phyloP scores from a whole-genome alignment of 37 sponge, comb jelly and placozoan species.

The Tethya wilhelma region DNA sequence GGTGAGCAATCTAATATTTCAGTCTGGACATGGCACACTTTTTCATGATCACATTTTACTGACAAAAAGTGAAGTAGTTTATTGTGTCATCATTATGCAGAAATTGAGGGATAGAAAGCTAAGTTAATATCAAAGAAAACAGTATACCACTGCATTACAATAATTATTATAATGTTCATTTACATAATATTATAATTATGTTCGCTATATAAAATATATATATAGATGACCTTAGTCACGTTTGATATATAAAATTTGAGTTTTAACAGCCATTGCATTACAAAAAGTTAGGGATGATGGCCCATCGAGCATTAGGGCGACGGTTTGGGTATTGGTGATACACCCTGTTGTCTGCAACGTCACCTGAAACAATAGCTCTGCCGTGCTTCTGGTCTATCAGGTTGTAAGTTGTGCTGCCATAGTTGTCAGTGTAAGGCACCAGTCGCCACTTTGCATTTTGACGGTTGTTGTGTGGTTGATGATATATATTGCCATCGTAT shows the following conservation, averaged over 20 bases:
- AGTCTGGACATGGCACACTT: too few species aligned
- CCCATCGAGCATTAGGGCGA: background rate
- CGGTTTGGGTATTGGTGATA: background rate
- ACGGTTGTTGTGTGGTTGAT: background rate
- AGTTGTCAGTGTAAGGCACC: background rate
- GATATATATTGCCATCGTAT: background rate
- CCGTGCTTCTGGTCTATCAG: background rate
- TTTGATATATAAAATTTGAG: too few species aligned
- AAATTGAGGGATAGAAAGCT: too few species aligned
- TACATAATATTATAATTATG: too few species aligned
- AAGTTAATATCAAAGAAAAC: background rate
- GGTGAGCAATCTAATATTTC: too few species aligned
- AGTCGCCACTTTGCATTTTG: background rate
- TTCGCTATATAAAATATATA: too few species aligned
- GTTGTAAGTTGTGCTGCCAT: background rate
- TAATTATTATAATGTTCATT: background rate
- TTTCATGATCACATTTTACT: too few species aligned
- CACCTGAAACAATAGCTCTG: background rate
- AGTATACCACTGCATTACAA: background rate
- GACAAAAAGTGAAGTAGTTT: too few species aligned
- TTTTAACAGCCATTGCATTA: background rate
- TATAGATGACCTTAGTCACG: too few species aligned
- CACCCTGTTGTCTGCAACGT: background rate
- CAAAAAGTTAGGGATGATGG: background rate
- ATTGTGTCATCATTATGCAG: too few species aligned